Base-by-base conservation (phyloP, 2,888 invertebrate species). In the Parascotia fuliginaria region DNA sequence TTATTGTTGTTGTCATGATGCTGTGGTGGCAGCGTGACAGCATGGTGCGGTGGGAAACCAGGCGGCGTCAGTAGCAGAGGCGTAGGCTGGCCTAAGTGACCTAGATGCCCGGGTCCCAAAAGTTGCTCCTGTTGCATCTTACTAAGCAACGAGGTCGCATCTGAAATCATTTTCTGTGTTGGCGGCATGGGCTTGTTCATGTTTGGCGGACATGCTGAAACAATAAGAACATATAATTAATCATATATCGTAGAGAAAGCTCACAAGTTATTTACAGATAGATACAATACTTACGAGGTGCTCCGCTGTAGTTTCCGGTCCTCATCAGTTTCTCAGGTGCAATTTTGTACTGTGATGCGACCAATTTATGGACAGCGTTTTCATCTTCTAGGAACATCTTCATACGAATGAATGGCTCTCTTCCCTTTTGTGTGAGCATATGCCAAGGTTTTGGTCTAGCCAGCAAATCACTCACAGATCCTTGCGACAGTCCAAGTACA, bases 391-490 rank as follows among this genome's bases (percentile, higher is more conserved):
- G 92, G 89, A 99, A 99, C 96, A 98, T 97, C 86, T 98, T 98
- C 98, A 99, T 99, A 54, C 98, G 94, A 59, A 99, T 98, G 89
- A 98, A 99, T 0, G 98, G 99, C 79, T 99, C 98, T 16, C 98
- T 94, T 0, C 98, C 98, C 85, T 98, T 98, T 79, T 97, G 98
- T 9, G 99, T 99, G 40, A 99, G 93, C 98, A 99, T 98, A 81
- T 98, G 98, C 99, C 99, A 99, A 0, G 99, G 98, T 83, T 99
- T 99, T 27, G 99, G 99, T 42, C 99, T 92, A 15, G 99, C 99
- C 59, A 99, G 92, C 32, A 99, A 93, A 86, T 99, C 99, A 37
- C 98, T 99, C 0, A 99, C 99, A 3, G 98, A 98, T 28, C 99
- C 99, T 85, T 98, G 98, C 0, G 98, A 98, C 42, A 98, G 88